Percentiles rank a stretch among this genome's conserved stretches.
Evolutionary conservation across 2,888 invertebrate genomes (phyloP).

Genomic region (Disparrhopalites patrizii): DNA sequence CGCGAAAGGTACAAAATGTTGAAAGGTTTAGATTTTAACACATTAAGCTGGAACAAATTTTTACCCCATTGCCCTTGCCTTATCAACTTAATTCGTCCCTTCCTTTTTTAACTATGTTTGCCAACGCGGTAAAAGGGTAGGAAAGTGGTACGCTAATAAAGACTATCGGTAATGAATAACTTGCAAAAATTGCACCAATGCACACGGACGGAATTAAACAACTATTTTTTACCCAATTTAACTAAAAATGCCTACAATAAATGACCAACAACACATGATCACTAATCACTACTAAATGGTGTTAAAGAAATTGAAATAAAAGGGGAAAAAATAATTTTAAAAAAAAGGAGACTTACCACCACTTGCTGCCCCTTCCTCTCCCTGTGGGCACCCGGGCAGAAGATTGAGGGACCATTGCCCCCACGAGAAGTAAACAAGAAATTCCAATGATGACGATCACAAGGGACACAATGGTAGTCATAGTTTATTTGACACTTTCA

Average conservation of each 20-base stretch:
- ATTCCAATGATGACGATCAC: constrained; percentile 44
- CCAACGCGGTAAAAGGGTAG: too few relatives aligned
- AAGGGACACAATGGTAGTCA: constrained; percentile 46
- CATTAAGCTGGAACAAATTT: too few relatives aligned
- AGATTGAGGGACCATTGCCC: constrained; percentile 48
- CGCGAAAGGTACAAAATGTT: too few relatives aligned
- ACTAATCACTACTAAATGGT: background rate
- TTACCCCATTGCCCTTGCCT: too few relatives aligned
- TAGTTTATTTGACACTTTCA: constrained; percentile 26
- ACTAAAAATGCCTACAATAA: background rate
- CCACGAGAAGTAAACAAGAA: constrained; percentile 45
- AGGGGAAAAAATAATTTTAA: background rate
- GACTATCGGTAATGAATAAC: too few relatives aligned
- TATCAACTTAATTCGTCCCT: too few relatives aligned
- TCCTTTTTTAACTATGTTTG: too few relatives aligned
- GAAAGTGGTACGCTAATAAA: too few relatives aligned
- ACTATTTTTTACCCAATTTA: background rate
- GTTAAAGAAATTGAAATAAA: background rate
- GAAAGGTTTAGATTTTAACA: too few relatives aligned
- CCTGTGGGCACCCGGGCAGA: constrained; percentile 53
- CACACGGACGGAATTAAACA: background rate
- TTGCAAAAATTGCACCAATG: too few relatives aligned
- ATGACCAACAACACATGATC: background rate
- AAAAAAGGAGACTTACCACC: constrained; percentile 66
- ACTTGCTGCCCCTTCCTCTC: constrained; percentile 82